Evolutionary conservation across 2,888 invertebrate species (phyloP), one percentile per base, ranked within the genome.

Genomic region (Physocephala rufipes): DNA sequence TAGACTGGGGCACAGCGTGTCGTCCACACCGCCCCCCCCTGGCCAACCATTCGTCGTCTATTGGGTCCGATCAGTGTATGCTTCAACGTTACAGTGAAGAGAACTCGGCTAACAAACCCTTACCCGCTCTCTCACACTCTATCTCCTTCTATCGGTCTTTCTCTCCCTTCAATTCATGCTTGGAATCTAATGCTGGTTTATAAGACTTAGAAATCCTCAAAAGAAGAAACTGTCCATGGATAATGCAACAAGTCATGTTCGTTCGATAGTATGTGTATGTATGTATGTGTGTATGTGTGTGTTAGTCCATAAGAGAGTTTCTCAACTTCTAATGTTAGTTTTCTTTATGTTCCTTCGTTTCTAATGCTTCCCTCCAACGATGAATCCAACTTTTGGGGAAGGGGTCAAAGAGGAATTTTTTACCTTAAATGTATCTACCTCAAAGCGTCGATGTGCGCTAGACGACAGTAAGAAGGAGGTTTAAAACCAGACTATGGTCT

Each of bases 1-100:
- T 45, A 67, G 67, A 67, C 58, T 67, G 55, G 67, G 58, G 43
- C 67, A 67, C 67, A 43, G 67, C 67, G 47, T 58, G 47, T 45
- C 58, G 15, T 65, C 51, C 49, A 24, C n/a, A 16, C 62, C n/a
- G n/a, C n/a, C n/a, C n/a, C n/a, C n/a, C n/a, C n/a, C n/a, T n/a
- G n/a, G n/a, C n/a, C n/a, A n/a, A n/a, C n/a, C n/a, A n/a, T n/a
- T n/a, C n/a, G n/a, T n/a, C n/a, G n/a, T n/a, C n/a, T n/a, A n/a
- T n/a, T n/a, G n/a, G n/a, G 21, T 21, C 15, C 62, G n/a, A 30
- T n/a, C 36, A 36, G 4, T 36, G 36, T 36, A 36, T 47, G 66
- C 55, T 55, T n/a, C 65, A 51, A 43, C 36, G 19, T 7, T 36
- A 36, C n/a, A n/a, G n/a, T n/a, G 9, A 36, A 36, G 36, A 36